These are phyloP conservation scores for Mormyrops boulengeri DNA, from an alignment of 2,797 vertebrate genomes.

Conservation along the genomic window DNA sequence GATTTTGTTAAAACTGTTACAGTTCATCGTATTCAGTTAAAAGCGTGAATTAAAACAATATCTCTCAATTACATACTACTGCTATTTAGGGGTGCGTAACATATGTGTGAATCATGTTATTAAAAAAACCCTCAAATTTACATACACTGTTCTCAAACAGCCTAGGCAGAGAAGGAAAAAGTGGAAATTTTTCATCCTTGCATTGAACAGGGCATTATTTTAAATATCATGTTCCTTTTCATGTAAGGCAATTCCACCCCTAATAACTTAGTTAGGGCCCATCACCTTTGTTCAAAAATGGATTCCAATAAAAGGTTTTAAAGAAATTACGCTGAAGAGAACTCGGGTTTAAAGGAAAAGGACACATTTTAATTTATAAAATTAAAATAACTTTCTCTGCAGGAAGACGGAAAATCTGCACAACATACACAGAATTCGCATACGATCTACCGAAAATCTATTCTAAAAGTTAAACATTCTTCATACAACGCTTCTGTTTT, in stretches of 20 bases:
- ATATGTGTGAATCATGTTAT: neutral
- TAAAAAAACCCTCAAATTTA: neutral
- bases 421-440: neutral
- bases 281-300: neutral
- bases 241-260: neutral
- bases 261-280: neutral
- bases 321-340: neutral
- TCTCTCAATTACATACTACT: neutral
- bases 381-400: neutral
- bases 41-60: neutral
- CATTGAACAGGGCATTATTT: neutral
- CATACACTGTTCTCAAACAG: neutral
- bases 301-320: neutral
- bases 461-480: neutral
- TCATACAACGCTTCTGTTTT: neutral
- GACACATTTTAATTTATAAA: neutral
- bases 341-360: neutral
- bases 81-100: neutral
- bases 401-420: neutral
- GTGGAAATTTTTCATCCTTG: neutral
- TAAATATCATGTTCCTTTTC: neutral
- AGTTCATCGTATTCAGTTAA: neutral
- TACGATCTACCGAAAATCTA: neutral
- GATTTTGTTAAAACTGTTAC: neutral
- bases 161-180: neutral